Percentiles rank a stretch among this genome's conserved stretches.
phyloP scores from a whole-genome alignment of 2,888 invertebrate species.

The Trichogramma evanescens region DNA sequence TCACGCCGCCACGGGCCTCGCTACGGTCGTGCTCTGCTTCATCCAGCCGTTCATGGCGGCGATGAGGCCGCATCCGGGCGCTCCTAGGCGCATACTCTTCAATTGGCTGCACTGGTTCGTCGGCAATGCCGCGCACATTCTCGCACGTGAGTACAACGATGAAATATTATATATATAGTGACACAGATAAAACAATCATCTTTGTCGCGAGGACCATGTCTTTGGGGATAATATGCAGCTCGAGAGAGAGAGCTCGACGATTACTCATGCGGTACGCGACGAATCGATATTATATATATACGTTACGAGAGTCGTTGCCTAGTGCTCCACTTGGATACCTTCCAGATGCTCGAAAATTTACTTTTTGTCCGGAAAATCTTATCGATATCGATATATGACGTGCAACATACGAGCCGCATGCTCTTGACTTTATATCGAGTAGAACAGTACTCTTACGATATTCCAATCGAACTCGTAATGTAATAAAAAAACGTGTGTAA shows the following conservation, averaged over 20 bases:
- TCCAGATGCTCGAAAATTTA: no score
- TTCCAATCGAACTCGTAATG: no score
- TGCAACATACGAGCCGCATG: no score
- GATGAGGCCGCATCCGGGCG: constrained; percentile 78
- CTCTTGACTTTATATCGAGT: no score
- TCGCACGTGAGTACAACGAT: constrained; percentile 65
- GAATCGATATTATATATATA: no score
- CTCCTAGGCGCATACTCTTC: constrained; percentile 71
- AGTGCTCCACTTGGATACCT: no score
- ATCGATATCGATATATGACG: no score
- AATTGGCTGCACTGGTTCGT: constrained; percentile 89
- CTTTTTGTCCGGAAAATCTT: no score
- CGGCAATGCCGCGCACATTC: constrained; percentile 80
- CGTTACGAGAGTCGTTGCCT: no score
- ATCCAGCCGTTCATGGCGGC: constrained; percentile 82
- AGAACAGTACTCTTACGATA: no score
- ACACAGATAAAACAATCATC: not conserved
- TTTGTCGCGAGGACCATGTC: not conserved
- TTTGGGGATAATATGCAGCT: not conserved
- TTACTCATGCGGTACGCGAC: no score
- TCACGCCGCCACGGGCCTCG: constrained; percentile 74
- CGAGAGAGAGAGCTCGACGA: not conserved
- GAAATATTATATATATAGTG: not conserved
- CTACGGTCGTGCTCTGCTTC: constrained; percentile 73
- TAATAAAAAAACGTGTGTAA: no score